Conservation (phyloP, 2,113 vertebrate species). For the Martes martes region DNA sequence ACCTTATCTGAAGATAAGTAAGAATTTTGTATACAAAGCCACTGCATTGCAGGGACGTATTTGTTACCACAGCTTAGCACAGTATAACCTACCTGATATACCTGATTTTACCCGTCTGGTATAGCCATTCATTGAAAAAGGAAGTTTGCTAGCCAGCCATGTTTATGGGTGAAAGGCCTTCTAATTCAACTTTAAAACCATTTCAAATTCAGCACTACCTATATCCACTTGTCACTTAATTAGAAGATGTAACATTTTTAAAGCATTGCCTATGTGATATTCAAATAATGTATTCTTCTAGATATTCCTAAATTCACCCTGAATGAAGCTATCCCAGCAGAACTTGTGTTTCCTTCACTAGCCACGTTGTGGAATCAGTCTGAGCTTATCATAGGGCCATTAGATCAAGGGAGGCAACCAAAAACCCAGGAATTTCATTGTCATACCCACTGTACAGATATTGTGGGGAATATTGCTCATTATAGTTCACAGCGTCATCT, state of each 20-base stretch:
- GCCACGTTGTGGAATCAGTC: background rate
- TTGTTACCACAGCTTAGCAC: background rate
- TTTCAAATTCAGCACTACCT: background rate
- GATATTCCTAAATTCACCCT: background rate
- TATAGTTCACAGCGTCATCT: background rate
- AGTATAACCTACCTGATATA: background rate
- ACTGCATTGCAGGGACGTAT: background rate
- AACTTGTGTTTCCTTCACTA: background rate
- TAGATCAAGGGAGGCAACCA: background rate
- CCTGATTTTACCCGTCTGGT: background rate
- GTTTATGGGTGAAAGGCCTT: background rate
- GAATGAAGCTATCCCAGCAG: background rate
- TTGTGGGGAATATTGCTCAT: background rate
- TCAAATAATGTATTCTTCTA: background rate
- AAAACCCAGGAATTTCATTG: background rate
- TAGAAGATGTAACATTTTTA: background rate
- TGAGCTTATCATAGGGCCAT: background rate
- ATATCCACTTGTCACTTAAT: background rate
- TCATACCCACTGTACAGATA: background rate
- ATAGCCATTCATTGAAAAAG: background rate
- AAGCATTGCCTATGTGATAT: background rate
- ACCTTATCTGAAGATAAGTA: background rate
- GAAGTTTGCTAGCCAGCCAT: background rate
- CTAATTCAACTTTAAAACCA: background rate
- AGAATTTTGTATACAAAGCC: background rate